A percentile compares a stretch with the other conserved stretches of the same genome.
Conservation (phyloP, 2,888 invertebrate genomes). For the Cheilosia soror region DNA sequence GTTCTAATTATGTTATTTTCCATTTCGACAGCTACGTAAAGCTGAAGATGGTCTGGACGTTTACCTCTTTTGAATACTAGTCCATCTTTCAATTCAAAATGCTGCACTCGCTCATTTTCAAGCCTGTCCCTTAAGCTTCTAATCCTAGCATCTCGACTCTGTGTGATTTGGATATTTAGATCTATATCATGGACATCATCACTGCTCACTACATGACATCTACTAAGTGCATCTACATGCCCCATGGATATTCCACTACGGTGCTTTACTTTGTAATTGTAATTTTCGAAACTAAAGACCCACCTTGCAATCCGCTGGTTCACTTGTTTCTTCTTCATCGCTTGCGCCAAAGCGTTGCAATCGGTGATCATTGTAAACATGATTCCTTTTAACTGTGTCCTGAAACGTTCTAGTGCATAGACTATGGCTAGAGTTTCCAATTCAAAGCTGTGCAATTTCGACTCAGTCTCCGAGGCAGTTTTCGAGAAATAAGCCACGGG, state of each 20-base stretch:
- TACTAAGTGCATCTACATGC: constrained; percentile 63
- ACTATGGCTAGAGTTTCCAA: constrained; percentile 12
- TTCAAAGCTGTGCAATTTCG: not conserved
- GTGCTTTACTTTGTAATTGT: constrained; percentile 51
- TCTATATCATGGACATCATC: not conserved
- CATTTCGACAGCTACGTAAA: constrained; percentile 27
- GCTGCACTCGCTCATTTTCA: constrained; percentile 10
- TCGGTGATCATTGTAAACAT: constrained; percentile 31
- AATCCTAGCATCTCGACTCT: constrained; percentile 13
- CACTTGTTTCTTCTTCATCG: constrained; percentile 48
- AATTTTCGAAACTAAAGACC: constrained; percentile 54
- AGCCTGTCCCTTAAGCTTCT: not conserved
- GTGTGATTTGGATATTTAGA: constrained; percentile 13
- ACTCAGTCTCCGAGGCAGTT: constrained; percentile 38
- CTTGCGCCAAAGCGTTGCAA: constrained; percentile 39
- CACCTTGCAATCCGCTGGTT: constrained; percentile 59
- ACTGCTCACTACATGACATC: not conserved
- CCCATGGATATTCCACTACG: constrained; percentile 21
- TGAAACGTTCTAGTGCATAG: constrained; percentile 9
- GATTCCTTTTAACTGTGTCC: constrained; percentile 12
- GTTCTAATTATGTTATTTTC: constrained; percentile 25
- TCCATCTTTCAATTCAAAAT: constrained; percentile 33
- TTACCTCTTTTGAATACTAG: constrained; percentile 24
- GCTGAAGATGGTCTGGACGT: not conserved
- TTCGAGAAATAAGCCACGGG: constrained; percentile 31